Evolutionary conservation across 1,140 invertebrate genomes (phyloP), one percentile per base, ranked within the genome.

Genomic region (Temnothorax curvispinosus): DNA sequence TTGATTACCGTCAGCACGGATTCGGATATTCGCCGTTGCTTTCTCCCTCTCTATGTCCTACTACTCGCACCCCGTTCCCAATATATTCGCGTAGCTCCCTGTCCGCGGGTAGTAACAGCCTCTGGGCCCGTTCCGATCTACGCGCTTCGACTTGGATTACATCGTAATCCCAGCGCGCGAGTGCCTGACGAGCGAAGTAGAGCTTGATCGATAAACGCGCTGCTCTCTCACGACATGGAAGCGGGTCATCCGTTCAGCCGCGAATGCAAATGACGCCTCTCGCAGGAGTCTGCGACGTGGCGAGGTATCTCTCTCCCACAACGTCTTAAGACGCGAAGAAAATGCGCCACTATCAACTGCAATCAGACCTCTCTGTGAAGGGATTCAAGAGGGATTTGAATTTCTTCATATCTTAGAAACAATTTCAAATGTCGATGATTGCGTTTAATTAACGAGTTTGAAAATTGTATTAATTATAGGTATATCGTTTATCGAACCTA

Each of bases 101-200:
- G 41, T 75, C 54, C 69, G 21, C 56, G 54, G 41, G 4, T 74
- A 44, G 54, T 84, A 84, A 75, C 56, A 84, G 41, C 41, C n/a
- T 54, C n/a, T 54, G 32, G 41, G 13, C 44, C 67, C 27, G 27
- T 27, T 72, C 67, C 69, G 54, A 84, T 84, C 80, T 74, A 84
- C 69, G 77, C 69, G 69, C n/a, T 50, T 62, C 80, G 80, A 84
- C 69, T 84, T 84, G 80, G 80, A 84, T 84, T 84, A 84, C 80
- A 50, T 38, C 69, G 69, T 72, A 84, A 84, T 84, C 80, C 74
- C 60, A 32, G 71, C 41, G 50, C 52, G 69, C 52, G 69, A 65
- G 64, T 76, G 69, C 80, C 75, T 87, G 80, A 75, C 86, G 67
- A 56, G 47, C 60, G 47, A 60, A 71, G 52, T 71, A 54, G 27